Evolutionary conservation across 2,113 vertebrate species (phyloP).

Genomic region (Tupaia chinensis): DNA sequence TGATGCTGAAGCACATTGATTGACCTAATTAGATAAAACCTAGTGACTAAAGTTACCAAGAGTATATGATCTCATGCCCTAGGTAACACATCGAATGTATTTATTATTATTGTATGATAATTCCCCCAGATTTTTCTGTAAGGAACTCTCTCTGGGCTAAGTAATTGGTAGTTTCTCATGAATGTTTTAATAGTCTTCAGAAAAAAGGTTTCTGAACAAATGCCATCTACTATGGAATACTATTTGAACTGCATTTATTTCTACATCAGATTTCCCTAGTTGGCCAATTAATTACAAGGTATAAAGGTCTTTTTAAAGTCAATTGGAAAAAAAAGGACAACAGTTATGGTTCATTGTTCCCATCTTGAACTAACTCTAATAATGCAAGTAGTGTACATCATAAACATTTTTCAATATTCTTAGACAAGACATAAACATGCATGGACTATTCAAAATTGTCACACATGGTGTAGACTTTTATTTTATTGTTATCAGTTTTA

Average conservation of each 20-base stretch:
- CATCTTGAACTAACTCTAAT: slow-evolving; percentile 68
- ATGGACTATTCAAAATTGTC: slow-evolving; percentile 40
- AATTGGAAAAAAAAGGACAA: slow-evolving; percentile 68
- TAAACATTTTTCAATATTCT: slow-evolving; percentile 74
- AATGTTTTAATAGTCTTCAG: slow-evolving; percentile 89
- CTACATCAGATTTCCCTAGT: slow-evolving; percentile 93
- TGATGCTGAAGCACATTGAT: slow-evolving; percentile 76
- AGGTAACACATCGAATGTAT: slow-evolving; percentile 82
- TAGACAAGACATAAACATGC: slow-evolving; percentile 30
- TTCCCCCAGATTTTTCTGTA: slow-evolving; percentile 79
- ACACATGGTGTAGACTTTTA: neutral
- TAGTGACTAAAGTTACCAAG: slow-evolving; percentile 77
- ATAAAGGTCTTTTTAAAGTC: slow-evolving; percentile 85
- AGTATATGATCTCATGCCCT: slow-evolving; percentile 72
- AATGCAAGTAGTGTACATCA: slow-evolving; percentile 44
- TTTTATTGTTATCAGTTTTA: slow-evolving; percentile 47
- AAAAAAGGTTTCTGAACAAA: slow-evolving; percentile 88
- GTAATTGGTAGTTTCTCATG: slow-evolving; percentile 89
- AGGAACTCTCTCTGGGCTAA: slow-evolving; percentile 82
- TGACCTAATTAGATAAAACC: slow-evolving; percentile 82
- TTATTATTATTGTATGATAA: slow-evolving; percentile 88
- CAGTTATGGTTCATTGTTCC: slow-evolving; percentile 82
- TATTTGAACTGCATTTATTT: slow-evolving; percentile 90
- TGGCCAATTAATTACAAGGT: slow-evolving; percentile 94
- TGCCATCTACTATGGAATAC: slow-evolving; percentile 86